These are phyloP conservation scores for Neopelma chrysocephalum DNA, from an alignment of 2,797 vertebrate genomes.

Conservation along the genomic window DNA sequence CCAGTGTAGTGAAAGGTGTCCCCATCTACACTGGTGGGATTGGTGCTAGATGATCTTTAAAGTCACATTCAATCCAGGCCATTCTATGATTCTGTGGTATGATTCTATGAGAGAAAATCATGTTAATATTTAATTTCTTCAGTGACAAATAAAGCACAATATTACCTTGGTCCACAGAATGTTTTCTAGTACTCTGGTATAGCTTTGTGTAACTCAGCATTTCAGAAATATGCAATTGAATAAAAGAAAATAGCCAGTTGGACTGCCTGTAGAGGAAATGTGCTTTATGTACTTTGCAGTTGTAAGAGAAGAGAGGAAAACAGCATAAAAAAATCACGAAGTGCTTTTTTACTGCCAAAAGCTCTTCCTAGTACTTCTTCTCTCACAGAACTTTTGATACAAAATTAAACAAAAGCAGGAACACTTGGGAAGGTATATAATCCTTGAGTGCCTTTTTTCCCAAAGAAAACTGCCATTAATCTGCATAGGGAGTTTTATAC, in stretches of 20 bases:
- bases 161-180: neutral
- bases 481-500: neutral
- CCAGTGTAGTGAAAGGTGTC: neutral
- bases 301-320: neutral
- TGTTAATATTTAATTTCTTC: neutral
- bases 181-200: neutral
- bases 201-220: neutral
- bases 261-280: neutral
- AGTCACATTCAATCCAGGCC: neutral
- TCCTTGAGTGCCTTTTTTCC: neutral
- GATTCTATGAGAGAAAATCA: neutral
- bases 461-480: neutral
- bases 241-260: neutral
- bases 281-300: neutral
- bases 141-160: neutral
- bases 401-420: neutral
- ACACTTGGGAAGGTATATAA: neutral
- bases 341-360: neutral
- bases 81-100: neutral
- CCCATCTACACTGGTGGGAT: neutral
- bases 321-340: neutral
- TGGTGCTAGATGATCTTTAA: neutral
- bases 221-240: neutral
- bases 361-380: neutral
- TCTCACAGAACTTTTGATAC: neutral